Conservation (phyloP, 1,140 invertebrate species). For the Condylostylus longicornis region DNA sequence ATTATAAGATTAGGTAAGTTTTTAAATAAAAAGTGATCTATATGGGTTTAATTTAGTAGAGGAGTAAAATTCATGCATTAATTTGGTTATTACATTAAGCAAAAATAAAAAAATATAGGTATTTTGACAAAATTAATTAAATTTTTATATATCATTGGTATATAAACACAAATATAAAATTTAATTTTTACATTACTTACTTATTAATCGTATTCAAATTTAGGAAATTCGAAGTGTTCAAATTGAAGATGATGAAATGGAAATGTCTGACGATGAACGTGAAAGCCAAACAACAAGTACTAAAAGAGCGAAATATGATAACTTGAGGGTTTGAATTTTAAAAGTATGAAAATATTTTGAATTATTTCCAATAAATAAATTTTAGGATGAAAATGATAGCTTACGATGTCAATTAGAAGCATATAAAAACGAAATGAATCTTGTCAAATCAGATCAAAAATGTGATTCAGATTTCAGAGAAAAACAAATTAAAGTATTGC, state of each 20-base stretch:
- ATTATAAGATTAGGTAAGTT: too few species aligned
- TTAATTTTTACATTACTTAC: slow-evolving; percentile 2
- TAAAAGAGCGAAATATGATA: slow-evolving; percentile 25
- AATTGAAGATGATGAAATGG: slow-evolving; percentile 44
- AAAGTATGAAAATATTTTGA: background rate
- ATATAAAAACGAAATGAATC: slow-evolving; percentile 77
- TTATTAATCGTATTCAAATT: slow-evolving; percentile 7
- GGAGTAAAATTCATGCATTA: too few species aligned
- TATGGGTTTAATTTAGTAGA: too few species aligned
- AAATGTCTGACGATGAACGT: slow-evolving; percentile 33
- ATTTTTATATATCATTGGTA: too few species aligned
- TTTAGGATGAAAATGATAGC: slow-evolving; percentile 79
- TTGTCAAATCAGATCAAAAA: slow-evolving; percentile 47
- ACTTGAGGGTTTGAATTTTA: background rate
- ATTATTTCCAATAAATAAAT: too few species aligned
- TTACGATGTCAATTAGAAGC: slow-evolving; percentile 84
- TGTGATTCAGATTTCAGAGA: slow-evolving; percentile 34
- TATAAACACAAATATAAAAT: slow-evolving; percentile 11
- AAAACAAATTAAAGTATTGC: slow-evolving; percentile 35
- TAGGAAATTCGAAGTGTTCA: slow-evolving; percentile 67
- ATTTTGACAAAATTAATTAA: too few species aligned
- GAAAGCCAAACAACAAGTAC: slow-evolving; percentile 21
- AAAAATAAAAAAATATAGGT: too few species aligned
- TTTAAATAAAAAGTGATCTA: too few species aligned
- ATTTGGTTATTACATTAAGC: too few species aligned